phyloP scores from a whole-genome alignment of 64 coral and sea anemone species.

The Astreopora myriophthalma region DNA sequence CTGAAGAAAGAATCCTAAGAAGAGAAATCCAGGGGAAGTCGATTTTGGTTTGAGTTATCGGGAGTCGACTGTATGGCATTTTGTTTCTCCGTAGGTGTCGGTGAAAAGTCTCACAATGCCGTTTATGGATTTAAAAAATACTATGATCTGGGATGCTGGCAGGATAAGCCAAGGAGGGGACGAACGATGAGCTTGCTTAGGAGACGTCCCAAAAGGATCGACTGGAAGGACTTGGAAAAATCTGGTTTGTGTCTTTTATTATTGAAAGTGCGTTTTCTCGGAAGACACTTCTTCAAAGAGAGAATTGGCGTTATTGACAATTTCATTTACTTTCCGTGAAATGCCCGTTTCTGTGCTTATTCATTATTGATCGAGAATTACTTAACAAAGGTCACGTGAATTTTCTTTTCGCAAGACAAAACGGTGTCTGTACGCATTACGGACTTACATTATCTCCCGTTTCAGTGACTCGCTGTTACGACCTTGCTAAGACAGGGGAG shows the following conservation, averaged over 20 bases:
- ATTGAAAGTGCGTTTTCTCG: too few relatives aligned
- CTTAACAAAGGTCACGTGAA: too few relatives aligned
- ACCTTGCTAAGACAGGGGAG: slow-evolving; percentile 47
- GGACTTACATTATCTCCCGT: neutral
- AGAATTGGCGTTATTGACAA: too few relatives aligned
- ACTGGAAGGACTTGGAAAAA: slow-evolving; percentile 79
- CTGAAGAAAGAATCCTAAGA: too few relatives aligned
- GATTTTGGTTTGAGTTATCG: too few relatives aligned
- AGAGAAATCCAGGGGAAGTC: too few relatives aligned
- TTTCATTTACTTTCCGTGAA: too few relatives aligned
- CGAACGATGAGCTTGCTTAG: slow-evolving; percentile 71
- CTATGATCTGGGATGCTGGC: slow-evolving; percentile 86
- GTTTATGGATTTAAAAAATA: slow-evolving; percentile 77
- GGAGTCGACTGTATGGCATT: too few relatives aligned
- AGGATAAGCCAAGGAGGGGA: neutral
- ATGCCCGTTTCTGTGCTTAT: too few relatives aligned
- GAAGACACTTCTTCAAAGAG: too few relatives aligned
- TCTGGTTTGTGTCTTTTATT: slow-evolving; percentile 38
- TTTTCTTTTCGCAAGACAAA: too few relatives aligned
- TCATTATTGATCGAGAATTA: too few relatives aligned
- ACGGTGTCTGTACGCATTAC: neutral
- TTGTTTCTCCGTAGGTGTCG: slow-evolving; percentile 39
- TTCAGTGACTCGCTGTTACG: slow-evolving; percentile 68
- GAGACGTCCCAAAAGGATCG: slow-evolving; percentile 51
- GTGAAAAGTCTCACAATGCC: slow-evolving; percentile 63